Evolutionary conservation across 2,888 invertebrate species (phyloP), one percentile per base, ranked within the genome.

Genomic region (Villa cingulata): DNA sequence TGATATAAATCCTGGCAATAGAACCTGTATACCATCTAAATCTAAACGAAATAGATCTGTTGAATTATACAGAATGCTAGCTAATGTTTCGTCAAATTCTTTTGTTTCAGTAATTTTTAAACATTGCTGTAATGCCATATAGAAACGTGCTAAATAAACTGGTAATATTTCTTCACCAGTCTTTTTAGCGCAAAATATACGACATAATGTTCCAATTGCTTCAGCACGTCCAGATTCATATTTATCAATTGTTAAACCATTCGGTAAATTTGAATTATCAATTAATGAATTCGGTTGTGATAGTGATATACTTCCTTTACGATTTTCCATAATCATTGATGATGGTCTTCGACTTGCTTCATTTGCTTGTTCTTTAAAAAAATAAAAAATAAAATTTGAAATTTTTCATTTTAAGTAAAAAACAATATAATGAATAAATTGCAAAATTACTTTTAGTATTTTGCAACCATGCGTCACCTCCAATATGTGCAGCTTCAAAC

Each of bases 111-210:
- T 74, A 55, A 81, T 76, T 57, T 80, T 74, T 19, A 95, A 75
- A 1, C 94, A 95, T 65, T 90, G 87, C 58, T 85, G 85, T 53
- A 98, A 70, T 5, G 91, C 88, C 59, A 92, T 80, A 70, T 94
- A 95, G 71, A 95, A 92, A 43, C 96, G 76, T 12, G 95, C 90
- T 58, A 95, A 74, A 72, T 97, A 97, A 2, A 85, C 86, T 1
- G 94, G 89, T 46, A 90, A 73, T 57, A 98, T 90, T 62, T 86
- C 85, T 47, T 66, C 95, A 37, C 88, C 87, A 2, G 92, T 90
- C 69, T 90, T 91, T 70, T 94, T 94, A 0, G 95, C 85, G 67
- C 92, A 95, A 65, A 98, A 86, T 62, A 97, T 91, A 59, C 95
- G 78, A 67, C 97, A 97, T 19, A 98, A 71, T 4, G 96, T 85